Percentiles rank a stretch among this genome's conserved stretches.
phyloP scores from a whole-genome alignment of 2,797 vertebrate species.

The Champsocephalus esox region DNA sequence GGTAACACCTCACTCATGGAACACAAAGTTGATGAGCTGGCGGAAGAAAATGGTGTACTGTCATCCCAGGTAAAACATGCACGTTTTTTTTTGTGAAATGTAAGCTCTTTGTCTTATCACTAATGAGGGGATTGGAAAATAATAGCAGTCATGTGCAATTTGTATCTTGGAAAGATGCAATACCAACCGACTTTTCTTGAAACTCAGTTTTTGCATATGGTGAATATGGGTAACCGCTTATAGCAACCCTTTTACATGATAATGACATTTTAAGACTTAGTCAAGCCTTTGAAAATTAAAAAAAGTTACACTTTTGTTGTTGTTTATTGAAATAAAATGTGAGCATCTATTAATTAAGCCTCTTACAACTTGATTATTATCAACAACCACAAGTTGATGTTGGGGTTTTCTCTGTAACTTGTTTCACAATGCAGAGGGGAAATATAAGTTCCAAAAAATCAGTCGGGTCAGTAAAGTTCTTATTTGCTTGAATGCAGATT shows the following conservation, averaged over 20 bases:
- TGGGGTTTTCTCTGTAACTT: too few species aligned
- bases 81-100: not conserved
- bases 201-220: not conserved
- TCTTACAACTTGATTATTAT: too few species aligned
- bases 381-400: too few species aligned
- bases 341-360: not conserved
- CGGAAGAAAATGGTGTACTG: constrained; percentile 92
- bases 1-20: constrained; percentile 90
- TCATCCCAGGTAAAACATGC: constrained; percentile 86
- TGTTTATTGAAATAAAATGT: too few species aligned
- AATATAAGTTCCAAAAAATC: too few species aligned
- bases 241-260: not conserved
- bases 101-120: not conserved
- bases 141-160: not conserved
- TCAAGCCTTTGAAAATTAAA: too few species aligned
- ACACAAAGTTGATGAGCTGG: constrained; percentile 89
- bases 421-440: too few species aligned
- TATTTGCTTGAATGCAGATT: too few species aligned
- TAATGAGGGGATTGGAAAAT: not conserved
- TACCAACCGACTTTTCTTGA: not conserved
- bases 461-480: too few species aligned
- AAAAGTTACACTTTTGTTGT: too few species aligned
- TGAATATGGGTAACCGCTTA: not conserved
- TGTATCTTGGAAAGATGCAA: not conserved
- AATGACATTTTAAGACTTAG: too few species aligned